Evolutionary conservation across 2,797 vertebrate species (phyloP), one percentile per base, ranked within the genome.

Genomic region (Enteromius mattozi): DNA sequence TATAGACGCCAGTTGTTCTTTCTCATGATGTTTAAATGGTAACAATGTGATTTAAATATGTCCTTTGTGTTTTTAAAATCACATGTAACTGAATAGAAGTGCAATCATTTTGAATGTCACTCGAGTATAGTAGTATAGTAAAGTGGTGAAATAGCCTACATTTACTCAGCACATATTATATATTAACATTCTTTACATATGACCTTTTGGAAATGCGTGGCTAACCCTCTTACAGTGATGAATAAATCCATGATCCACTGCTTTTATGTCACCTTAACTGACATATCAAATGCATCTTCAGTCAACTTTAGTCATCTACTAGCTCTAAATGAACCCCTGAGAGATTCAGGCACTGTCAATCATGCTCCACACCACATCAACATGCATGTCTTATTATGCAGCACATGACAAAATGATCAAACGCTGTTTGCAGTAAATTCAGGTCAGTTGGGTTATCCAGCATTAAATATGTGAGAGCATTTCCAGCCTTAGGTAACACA

Each of bases 151-250:
- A 24, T 24, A 42, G 40, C 40, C 40, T 42, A 74, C 45, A 74
- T 33, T 19, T 30, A 30, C 27, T 74, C 45, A 72, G 4, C 30
- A 47, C 54, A 59, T 78, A 84, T 54, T 56, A 65, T 75, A 74
- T 72, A 45, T 24, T 74, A 9, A 78, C 56, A 69, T 70, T 78
- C 47, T 87, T 17, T 87, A 45, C 30, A 69, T 80, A 75, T 83
- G 72, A 81, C 84, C 84, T 83, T 86, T 84, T 77, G 37, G 33
- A 65, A 84, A 81, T 78, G 40, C 37, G 47, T 84, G 72, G n/a
- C 42, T 42, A 45, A 69, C 19, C 59, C 13, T 69, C 16, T 47
- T 63, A 59, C 30, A 21, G 47, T 51, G 72, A 86, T 85, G 63
- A 40, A 87, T 69, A 42, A 74, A 88, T 83, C 54, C 69, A 54